Evolutionary conservation across 2,888 invertebrate genomes (phyloP).

Genomic region (Sisyra nigra): DNA sequence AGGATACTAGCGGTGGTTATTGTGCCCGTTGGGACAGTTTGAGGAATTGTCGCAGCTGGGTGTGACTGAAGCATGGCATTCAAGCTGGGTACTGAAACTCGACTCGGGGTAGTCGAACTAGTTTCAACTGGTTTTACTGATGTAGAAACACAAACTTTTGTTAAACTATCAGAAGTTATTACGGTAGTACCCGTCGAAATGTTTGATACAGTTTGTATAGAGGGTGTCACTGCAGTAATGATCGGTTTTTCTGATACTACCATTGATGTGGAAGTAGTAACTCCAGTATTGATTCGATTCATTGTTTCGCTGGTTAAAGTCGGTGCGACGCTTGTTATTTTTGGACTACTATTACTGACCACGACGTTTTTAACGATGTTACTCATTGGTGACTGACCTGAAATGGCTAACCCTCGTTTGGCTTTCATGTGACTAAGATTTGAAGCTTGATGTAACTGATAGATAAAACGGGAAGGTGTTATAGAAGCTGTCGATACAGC

Average conservation of each 20-base stretch:
- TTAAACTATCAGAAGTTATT: conserved; percentile 2
- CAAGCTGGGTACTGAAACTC: conserved; percentile 16
- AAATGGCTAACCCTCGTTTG: too few relatives aligned
- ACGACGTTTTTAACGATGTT: background rate
- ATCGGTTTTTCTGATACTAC: too few relatives aligned
- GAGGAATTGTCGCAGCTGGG: conserved; percentile 26
- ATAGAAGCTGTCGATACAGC: conserved; percentile 9
- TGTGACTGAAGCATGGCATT: conserved; percentile 31
- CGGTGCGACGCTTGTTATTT: conserved; percentile 10
- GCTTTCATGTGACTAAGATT: too few relatives aligned
- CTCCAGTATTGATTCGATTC: conserved; percentile 14
- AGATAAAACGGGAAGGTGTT: conserved; percentile 20
- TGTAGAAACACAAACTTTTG: background rate
- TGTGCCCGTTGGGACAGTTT: conserved; percentile 23
- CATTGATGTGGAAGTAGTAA: conserved; percentile 21
- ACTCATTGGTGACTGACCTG: background rate
- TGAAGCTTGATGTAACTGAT: conserved; percentile 12
- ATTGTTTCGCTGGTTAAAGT: conserved; percentile 15
- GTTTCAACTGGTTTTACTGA: conserved; percentile 3
- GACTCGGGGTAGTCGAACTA: conserved; percentile 1
- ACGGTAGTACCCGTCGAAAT: conserved; percentile 13
- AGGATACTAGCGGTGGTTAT: conserved; percentile 27
- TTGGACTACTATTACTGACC: background rate
- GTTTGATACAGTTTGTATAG: conserved; percentile 16
- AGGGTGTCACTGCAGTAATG: conserved; percentile 14